Evolutionary conservation across 2,113 vertebrate species (phyloP).

Genomic region (Toxotes jaculatrix): DNA sequence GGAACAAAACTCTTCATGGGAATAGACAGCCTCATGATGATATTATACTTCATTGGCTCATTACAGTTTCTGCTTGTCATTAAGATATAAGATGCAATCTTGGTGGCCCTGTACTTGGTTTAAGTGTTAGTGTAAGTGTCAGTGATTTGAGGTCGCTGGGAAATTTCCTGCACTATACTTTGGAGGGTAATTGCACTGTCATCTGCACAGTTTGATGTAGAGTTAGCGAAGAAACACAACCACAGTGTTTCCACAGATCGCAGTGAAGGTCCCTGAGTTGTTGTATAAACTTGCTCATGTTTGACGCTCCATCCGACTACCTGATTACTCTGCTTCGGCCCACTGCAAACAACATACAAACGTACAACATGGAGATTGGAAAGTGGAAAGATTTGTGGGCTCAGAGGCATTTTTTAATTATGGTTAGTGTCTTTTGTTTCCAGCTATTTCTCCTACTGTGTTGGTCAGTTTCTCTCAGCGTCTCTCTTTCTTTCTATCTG

Average conservation of each 20-base stretch:
- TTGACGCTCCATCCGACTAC: slow-evolving; percentile 25
- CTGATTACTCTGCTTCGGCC: slow-evolving; percentile 19
- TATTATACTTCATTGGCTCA: slow-evolving; percentile 12
- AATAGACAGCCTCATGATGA: slow-evolving; percentile 3
- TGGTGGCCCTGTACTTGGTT: slow-evolving; percentile 35
- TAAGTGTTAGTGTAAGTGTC: slow-evolving; percentile 31
- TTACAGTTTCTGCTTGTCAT: slow-evolving; percentile 56
- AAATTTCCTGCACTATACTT: slow-evolving; percentile 44
- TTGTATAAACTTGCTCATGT: slow-evolving; percentile 9
- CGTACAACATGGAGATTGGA: slow-evolving; percentile 1
- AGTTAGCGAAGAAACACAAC: slow-evolving; percentile 42
- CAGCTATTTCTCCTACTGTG: slow-evolving; percentile 10
- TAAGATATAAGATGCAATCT: slow-evolving; percentile 44
- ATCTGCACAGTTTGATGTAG: slow-evolving; percentile 34
- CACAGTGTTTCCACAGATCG: slow-evolving; percentile 20
- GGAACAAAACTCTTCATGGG: slow-evolving; percentile 6
- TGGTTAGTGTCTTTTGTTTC: slow-evolving; percentile 19
- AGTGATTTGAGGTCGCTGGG: slow-evolving; percentile 54
- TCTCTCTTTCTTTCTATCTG: slow-evolving; percentile 36
- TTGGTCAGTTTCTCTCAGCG: slow-evolving; percentile 27
- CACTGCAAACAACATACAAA: not conserved
- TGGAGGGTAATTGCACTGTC: slow-evolving; percentile 48
- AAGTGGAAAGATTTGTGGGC: slow-evolving; percentile 36
- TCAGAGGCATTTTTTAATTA: not conserved
- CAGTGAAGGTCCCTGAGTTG: slow-evolving; percentile 18